phyloP scores from a whole-genome alignment of 1,140 invertebrate genomes.

The Himalopsyche phryganea region DNA sequence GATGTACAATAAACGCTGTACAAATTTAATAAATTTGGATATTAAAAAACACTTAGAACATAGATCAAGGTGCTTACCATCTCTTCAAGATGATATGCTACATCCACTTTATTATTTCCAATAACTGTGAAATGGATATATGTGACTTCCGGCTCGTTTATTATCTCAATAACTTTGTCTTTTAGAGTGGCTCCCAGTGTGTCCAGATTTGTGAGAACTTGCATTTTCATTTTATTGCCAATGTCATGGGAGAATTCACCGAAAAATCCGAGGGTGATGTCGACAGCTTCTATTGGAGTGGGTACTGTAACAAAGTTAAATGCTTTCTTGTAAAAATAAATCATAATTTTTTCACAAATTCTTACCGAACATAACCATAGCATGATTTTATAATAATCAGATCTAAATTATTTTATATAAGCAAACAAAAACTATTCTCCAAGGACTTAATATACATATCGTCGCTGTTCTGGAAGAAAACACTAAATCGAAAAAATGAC shows the following conservation, averaged over 20 bases:
- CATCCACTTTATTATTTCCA: conserved; percentile 63
- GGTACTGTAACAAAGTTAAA: conserved; percentile 52
- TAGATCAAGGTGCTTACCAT: too few species aligned
- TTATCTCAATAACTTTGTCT: conserved; percentile 54
- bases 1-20: too few species aligned
- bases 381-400: too few species aligned
- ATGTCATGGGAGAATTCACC: conserved; percentile 53
- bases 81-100: conserved; percentile 63
- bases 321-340: conserved; percentile 28
- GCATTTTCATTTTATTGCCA: conserved; percentile 42
- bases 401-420: too few species aligned
- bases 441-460: too few species aligned
- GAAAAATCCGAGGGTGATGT: conserved; percentile 60
- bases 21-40: too few species aligned
- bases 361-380: conserved; percentile 11
- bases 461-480: too few species aligned
- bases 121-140: conserved; percentile 59
- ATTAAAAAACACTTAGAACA: too few species aligned
- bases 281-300: conserved; percentile 59
- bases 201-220: conserved; percentile 53
- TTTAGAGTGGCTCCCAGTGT: conserved; percentile 55
- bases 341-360: conserved; percentile 1
- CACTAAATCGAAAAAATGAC: too few species aligned
- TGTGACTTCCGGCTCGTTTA: conserved; percentile 54
- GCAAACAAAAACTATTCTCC: too few species aligned